phyloP scores from a whole-genome alignment of 2,113 vertebrate species.

The Xiphophorus couchianus region DNA sequence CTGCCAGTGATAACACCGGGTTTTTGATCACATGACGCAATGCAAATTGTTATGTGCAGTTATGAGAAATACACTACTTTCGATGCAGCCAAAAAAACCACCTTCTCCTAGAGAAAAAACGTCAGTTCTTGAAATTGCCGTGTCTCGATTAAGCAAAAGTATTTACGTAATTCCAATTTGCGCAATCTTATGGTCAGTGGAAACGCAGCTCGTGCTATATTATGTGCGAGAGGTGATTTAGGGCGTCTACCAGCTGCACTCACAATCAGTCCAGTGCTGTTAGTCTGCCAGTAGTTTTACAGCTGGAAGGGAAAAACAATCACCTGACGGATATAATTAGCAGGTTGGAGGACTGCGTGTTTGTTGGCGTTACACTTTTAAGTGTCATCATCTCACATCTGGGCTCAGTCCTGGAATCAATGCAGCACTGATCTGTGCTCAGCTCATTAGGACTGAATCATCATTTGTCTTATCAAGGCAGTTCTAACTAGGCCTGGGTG shows the following conservation, averaged over 20 bases:
- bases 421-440: slow-evolving; percentile 19
- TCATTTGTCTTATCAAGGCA: slow-evolving; percentile 39
- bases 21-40: too few relatives aligned
- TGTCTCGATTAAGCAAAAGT: too few relatives aligned
- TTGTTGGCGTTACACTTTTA: slow-evolving; percentile 34
- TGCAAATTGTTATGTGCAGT: too few relatives aligned
- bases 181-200: too few relatives aligned
- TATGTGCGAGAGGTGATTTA: neutral
- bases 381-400: slow-evolving; percentile 43
- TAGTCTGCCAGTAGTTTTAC: neutral
- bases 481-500: slow-evolving; percentile 9
- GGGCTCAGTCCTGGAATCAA: slow-evolving; percentile 40
- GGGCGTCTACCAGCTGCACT: neutral
- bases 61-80: too few relatives aligned
- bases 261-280: slow-evolving; percentile 17
- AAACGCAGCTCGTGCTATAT: too few relatives aligned
- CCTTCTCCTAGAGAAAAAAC: too few relatives aligned
- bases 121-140: too few relatives aligned
- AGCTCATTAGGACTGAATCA: slow-evolving; percentile 53
- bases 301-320: slow-evolving; percentile 47
- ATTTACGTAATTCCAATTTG: too few relatives aligned
- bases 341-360: slow-evolving; percentile 29
- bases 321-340: slow-evolving; percentile 62
- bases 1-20: too few relatives aligned
- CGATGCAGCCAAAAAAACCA: too few relatives aligned